Evolutionary conservation across 2,113 vertebrate species (phyloP).

Genomic region (Triplophysa tibetana): DNA sequence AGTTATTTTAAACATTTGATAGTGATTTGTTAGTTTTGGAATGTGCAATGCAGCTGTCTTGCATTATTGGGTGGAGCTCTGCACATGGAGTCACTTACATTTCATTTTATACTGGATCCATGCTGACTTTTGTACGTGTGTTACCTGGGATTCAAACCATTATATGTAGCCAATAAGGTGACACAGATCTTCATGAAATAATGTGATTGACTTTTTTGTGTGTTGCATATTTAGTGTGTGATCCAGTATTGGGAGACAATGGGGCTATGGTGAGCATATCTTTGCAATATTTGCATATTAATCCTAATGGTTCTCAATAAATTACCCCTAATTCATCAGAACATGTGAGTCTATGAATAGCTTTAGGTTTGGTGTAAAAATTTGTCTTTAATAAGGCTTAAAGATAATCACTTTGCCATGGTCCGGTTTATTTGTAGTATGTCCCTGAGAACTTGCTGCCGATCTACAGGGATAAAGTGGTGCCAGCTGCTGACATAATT

Average conservation of each 20-base stretch:
- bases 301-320: neutral
- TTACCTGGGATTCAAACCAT: neutral
- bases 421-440: conserved; percentile 74
- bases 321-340: too few species aligned
- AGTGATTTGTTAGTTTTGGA: neutral
- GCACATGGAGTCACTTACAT: neutral
- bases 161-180: neutral
- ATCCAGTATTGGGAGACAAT: conserved; percentile 56
- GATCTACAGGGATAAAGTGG: conserved; percentile 88
- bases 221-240: conserved; percentile 49
- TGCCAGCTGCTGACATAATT: conserved; percentile 91
- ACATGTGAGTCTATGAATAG: too few species aligned
- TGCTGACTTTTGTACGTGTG: too few species aligned
- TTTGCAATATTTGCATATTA: neutral
- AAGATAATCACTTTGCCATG: neutral
- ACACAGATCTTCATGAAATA: neutral
- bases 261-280: conserved; percentile 51
- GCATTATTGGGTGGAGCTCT: neutral
- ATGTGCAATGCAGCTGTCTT: neutral
- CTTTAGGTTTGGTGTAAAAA: neutral
- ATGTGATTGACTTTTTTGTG: neutral
- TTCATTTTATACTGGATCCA: too few species aligned
- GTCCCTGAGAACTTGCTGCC: conserved; percentile 91
- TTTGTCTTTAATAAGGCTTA: neutral
- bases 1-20: neutral